Evolutionary conservation across 2,888 invertebrate genomes (phyloP).

Genomic region (Leptopilina syphax): DNA sequence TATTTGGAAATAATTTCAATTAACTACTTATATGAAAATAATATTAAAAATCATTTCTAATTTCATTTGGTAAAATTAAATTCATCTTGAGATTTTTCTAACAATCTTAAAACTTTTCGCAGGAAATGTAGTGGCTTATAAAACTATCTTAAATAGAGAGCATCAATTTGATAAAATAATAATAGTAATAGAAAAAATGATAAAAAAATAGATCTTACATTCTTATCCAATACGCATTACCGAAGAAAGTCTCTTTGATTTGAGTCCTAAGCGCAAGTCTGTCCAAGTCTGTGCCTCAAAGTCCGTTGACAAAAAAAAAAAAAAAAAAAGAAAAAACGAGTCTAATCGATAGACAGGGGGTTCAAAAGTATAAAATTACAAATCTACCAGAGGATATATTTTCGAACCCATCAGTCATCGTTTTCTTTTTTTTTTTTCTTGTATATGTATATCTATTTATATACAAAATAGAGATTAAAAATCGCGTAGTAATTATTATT

Average conservation of each 20-base stretch:
- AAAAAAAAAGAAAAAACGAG: neutral
- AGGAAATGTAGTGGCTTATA: neutral
- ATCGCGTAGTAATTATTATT: neutral
- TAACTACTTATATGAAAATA: no score
- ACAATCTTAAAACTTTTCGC: no score
- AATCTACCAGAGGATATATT: slow-evolving; percentile 25
- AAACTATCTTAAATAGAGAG: slow-evolving; percentile 27
- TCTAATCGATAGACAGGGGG: neutral
- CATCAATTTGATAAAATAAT: slow-evolving; percentile 42
- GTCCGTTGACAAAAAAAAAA: neutral
- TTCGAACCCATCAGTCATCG: slow-evolving; percentile 25
- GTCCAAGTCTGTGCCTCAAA: slow-evolving; percentile 13
- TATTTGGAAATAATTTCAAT: no score
- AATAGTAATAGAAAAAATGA: slow-evolving; percentile 44
- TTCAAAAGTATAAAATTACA: slow-evolving; percentile 41
- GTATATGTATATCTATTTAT: slow-evolving; percentile 16
- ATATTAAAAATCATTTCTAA: no score
- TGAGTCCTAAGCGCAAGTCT: slow-evolving; percentile 49
- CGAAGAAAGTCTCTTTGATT: slow-evolving; percentile 62
- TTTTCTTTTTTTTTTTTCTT: slow-evolving; percentile 1
- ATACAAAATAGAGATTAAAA: slow-evolving; percentile 30
- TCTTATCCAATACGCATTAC: slow-evolving; percentile 72
- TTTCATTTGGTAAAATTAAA: no score
- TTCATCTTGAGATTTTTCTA: no score
- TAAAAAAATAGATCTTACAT: slow-evolving; percentile 57